phyloP scores from a whole-genome alignment of 2,888 invertebrate species.

The Dioctria rufipes region DNA sequence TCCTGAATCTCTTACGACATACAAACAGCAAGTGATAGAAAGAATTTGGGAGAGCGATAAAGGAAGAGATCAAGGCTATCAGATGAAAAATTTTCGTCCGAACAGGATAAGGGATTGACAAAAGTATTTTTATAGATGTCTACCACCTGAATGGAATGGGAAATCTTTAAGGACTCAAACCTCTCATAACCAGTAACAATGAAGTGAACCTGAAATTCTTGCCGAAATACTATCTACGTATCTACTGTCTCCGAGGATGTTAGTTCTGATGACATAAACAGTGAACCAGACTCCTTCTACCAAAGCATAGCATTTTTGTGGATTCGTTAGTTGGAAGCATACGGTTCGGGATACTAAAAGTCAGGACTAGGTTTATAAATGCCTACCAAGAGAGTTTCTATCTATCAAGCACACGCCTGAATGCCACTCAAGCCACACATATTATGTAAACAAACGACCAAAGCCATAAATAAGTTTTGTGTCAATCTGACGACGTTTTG shows the following conservation, averaged over 20 bases:
- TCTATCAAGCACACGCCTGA: background rate
- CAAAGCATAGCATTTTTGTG: background rate
- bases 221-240: too few species aligned
- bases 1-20: background rate
- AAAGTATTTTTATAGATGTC: background rate
- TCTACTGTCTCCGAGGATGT: too few species aligned
- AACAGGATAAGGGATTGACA: constrained; percentile 22
- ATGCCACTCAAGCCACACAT: background rate
- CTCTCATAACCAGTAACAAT: constrained; percentile 42
- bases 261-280: background rate
- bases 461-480: background rate
- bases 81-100: constrained; percentile 18
- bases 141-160: constrained; percentile 11
- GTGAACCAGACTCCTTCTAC: background rate
- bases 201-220: constrained; percentile 4
- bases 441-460: constrained; percentile 11
- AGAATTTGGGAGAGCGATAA: too few species aligned
- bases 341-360: constrained; percentile 5
- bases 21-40: too few species aligned
- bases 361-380: background rate
- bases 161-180: background rate
- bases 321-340: background rate
- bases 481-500: background rate
- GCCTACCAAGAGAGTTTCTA: constrained; percentile 17
- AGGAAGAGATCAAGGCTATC: background rate